Evolutionary conservation across 2,113 vertebrate genomes (phyloP).

Genomic region (Meleagris gallopavo): DNA sequence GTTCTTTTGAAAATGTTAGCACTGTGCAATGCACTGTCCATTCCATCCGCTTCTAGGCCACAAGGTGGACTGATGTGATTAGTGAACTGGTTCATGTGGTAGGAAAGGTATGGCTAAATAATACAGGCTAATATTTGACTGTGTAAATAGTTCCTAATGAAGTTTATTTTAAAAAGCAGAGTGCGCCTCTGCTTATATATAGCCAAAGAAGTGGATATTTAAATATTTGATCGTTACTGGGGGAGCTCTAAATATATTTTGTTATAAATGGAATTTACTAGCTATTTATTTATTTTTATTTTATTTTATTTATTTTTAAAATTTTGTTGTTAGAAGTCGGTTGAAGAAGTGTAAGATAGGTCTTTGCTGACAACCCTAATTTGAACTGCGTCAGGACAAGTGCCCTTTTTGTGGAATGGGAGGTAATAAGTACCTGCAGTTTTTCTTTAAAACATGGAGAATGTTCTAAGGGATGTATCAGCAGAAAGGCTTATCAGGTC

Average conservation of each 20-base stretch:
- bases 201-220: neutral
- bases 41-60: neutral
- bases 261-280: neutral
- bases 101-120: neutral
- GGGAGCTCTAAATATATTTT: neutral
- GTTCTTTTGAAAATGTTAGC: neutral
- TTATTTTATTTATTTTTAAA: neutral
- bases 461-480: neutral
- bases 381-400: neutral
- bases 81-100: neutral
- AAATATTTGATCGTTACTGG: neutral
- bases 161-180: neutral
- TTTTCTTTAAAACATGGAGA: neutral
- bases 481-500: neutral
- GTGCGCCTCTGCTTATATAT: neutral
- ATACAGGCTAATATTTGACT: neutral
- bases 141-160: neutral
- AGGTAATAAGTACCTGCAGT: neutral
- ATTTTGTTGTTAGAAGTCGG: neutral
- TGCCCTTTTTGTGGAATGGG: neutral
- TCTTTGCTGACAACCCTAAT: neutral
- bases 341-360: neutral
- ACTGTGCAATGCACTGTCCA: neutral
- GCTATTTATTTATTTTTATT: neutral
- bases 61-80: neutral